These are phyloP conservation scores for Xyrichtys novacula DNA, from an alignment of 2,797 vertebrate genomes.

Conservation along the genomic window DNA sequence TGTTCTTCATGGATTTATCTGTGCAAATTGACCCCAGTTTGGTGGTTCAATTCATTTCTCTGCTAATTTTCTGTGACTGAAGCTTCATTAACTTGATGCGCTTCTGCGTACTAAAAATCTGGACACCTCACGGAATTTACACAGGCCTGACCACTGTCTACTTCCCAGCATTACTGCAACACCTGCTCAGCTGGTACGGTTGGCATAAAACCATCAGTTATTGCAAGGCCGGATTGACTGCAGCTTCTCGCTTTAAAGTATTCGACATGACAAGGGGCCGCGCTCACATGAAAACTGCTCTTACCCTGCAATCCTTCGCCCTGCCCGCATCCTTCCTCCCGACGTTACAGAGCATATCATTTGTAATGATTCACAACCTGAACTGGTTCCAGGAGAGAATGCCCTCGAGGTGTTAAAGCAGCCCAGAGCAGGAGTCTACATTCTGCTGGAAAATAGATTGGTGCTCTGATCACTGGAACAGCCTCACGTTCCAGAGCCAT, in stretches of 20 bases:
- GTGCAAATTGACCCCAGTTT: constrained; percentile 82
- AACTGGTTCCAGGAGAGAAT: constrained; percentile 74
- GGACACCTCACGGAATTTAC: constrained; percentile 58
- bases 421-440: constrained; percentile 60
- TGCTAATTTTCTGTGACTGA: constrained; percentile 81
- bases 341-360: constrained; percentile 81
- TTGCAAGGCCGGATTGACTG: constrained; percentile 45
- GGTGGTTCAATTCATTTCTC: constrained; percentile 80
- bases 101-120: constrained; percentile 69
- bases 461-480: constrained; percentile 76
- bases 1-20: constrained; percentile 82
- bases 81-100: constrained; percentile 78
- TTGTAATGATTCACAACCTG: constrained; percentile 86
- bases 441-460: constrained; percentile 76
- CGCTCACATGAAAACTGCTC: constrained; percentile 64
- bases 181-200: constrained; percentile 52
- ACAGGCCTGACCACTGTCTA: constrained; percentile 44
- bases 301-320: constrained; percentile 43
- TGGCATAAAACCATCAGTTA: constrained; percentile 66
- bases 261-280: constrained; percentile 66
- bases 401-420: constrained; percentile 68
- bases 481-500: constrained; percentile 82
- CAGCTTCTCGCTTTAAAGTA: constrained; percentile 63
- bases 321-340: constrained; percentile 67
- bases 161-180: constrained; percentile 26